These are phyloP conservation scores for Myiotriccus ornatus DNA, from an alignment of 2,797 vertebrate species.

Conservation along the genomic window DNA sequence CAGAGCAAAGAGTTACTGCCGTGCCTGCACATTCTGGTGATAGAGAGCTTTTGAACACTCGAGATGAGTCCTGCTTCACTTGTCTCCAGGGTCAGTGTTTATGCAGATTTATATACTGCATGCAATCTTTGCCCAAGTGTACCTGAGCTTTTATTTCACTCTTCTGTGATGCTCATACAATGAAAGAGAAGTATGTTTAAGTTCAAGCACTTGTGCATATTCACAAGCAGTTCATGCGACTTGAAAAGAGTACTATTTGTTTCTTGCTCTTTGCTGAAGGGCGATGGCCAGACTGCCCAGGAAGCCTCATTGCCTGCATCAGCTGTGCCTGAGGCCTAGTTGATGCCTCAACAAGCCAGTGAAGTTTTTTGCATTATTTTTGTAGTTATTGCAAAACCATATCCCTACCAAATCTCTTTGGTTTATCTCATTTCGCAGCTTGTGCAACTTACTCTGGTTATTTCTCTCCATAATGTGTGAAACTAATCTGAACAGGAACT, in stretches of 20 bases:
- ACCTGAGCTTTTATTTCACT: background rate
- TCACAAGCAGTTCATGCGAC: rapidly evolving
- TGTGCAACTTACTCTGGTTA: background rate
- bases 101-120: background rate
- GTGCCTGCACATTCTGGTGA: background rate
- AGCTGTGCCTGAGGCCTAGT: background rate
- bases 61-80: background rate
- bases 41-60: background rate
- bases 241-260: background rate
- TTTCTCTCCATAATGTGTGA: background rate
- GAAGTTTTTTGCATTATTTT: background rate
- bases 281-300: background rate
- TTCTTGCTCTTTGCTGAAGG: background rate
- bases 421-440: slow-evolving; percentile 1
- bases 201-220: rapidly evolving
- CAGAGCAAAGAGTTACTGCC: background rate
- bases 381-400: background rate
- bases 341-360: background rate
- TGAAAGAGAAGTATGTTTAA: rapidly evolving
- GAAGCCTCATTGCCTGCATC: background rate
- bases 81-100: background rate
- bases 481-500: background rate
- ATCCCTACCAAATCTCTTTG: background rate
- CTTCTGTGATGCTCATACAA: background rate
- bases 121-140: background rate